Conservation (phyloP, 2,113 vertebrate species). For the Gasterosteus aculeatus region DNA sequence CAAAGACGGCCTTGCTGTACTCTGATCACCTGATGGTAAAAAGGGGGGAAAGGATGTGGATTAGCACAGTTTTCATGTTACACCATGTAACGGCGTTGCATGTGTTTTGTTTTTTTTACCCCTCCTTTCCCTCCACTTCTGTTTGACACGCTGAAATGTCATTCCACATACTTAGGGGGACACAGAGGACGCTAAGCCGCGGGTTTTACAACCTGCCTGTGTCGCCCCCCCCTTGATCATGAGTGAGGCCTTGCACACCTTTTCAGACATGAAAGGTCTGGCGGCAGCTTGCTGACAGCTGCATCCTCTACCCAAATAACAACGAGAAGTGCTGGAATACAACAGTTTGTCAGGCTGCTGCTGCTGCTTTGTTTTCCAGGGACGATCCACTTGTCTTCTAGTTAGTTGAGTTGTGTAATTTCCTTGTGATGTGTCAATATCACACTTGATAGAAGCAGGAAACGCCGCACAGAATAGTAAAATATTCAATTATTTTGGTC, state of each 20-base stretch:
- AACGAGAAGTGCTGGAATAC: slow-evolving; percentile 15
- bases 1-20: no score
- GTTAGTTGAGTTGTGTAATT: not conserved
- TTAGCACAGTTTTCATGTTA: slow-evolving; percentile 23
- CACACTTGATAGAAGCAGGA: not conserved
- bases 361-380: not conserved
- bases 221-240: slow-evolving; percentile 84
- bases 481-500: not conserved
- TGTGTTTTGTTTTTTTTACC: slow-evolving; percentile 12
- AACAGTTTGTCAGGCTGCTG: not conserved
- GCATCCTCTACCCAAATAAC: slow-evolving; percentile 73
- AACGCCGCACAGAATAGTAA: not conserved
- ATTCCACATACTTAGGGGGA: slow-evolving; percentile 21
- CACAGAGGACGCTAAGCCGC: slow-evolving; percentile 31
- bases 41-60: not conserved
- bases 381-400: not conserved
- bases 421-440: not conserved
- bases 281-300: slow-evolving; percentile 77
- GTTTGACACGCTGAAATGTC: slow-evolving; percentile 37
- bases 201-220: slow-evolving; percentile 76
- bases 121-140: slow-evolving; percentile 6
- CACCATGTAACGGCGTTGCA: slow-evolving; percentile 13
- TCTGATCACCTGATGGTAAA: not conserved
- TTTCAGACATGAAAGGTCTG: slow-evolving; percentile 87
- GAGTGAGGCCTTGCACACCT: slow-evolving; percentile 84